A percentile compares a stretch with the other conserved stretches of the same genome.
Evolutionary conservation across 2,888 invertebrate species (phyloP).

Genomic region (Machimus rusticus): DNA sequence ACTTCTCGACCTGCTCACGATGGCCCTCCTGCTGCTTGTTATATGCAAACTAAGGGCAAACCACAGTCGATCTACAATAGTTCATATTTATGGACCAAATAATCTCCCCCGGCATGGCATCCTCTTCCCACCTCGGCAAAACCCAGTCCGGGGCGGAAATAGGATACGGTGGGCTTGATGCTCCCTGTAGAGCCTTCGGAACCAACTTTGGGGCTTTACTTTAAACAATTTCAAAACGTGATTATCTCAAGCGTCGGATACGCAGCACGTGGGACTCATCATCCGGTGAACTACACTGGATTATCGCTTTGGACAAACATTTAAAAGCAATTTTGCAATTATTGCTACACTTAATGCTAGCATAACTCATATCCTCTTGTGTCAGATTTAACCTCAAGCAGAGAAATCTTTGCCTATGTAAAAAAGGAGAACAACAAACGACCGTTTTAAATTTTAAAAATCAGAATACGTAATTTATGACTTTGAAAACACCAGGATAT

Average conservation of each 20-base stretch:
- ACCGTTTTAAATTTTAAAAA: too few species aligned
- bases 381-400: too few species aligned
- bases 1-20: neutral
- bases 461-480: too few species aligned
- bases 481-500: too few species aligned
- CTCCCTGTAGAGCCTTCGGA: neutral
- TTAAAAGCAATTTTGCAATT: neutral
- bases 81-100: neutral
- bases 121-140: neutral
- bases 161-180: neutral
- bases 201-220: neutral
- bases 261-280: neutral
- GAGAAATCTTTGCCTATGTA: too few species aligned
- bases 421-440: too few species aligned
- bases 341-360: neutral
- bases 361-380: neutral
- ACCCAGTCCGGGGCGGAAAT: neutral
- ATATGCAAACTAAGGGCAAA: neutral
- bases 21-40: neutral
- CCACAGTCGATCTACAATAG: neutral
- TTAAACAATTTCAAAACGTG: neutral
- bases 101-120: neutral
- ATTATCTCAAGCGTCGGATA: neutral
- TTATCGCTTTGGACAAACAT: neutral
- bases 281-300: neutral